phyloP scores from a whole-genome alignment of 2,797 vertebrate species.

The Chiroxiphia lanceolata region DNA sequence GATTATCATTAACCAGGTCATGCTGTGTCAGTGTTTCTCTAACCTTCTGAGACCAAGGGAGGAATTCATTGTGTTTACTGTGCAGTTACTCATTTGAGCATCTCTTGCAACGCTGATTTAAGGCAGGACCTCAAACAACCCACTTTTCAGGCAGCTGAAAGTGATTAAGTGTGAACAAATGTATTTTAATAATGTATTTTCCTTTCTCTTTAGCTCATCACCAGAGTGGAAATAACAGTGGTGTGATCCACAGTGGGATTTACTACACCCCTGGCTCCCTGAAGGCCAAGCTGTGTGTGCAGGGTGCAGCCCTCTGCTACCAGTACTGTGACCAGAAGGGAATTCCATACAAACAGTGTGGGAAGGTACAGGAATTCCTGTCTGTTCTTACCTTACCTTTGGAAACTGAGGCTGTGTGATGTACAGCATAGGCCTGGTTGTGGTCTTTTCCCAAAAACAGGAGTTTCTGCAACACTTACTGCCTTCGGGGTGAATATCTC shows the following conservation, averaged over 20 bases:
- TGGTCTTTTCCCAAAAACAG: neutral
- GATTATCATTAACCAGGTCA: neutral
- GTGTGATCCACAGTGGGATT: constrained; percentile 97
- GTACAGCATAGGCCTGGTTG: fast-evolving
- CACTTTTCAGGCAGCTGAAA: neutral
- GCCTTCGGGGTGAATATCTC: neutral
- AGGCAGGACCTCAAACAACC: neutral
- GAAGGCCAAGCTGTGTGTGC: constrained; percentile 92
- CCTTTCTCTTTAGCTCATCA: constrained; percentile 79
- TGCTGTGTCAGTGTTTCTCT: neutral
- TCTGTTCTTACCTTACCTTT: neutral
- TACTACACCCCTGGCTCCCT: constrained; percentile 96
- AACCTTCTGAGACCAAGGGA: neutral
- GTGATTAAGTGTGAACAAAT: neutral
- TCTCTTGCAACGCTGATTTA: neutral
- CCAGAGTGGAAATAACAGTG: constrained; percentile 96
- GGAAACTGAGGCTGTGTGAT: neutral
- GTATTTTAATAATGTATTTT: neutral
- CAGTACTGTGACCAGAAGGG: constrained; percentile 91
- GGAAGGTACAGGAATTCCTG: constrained; percentile 81
- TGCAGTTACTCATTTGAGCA: neutral
- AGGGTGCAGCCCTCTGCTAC: constrained; percentile 88
- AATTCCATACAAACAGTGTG: constrained; percentile 90
- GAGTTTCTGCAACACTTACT: neutral
- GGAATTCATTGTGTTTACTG: neutral